Base-by-base conservation (phyloP, 2,888 invertebrate species). In the Argynnis bischoffii region DNA sequence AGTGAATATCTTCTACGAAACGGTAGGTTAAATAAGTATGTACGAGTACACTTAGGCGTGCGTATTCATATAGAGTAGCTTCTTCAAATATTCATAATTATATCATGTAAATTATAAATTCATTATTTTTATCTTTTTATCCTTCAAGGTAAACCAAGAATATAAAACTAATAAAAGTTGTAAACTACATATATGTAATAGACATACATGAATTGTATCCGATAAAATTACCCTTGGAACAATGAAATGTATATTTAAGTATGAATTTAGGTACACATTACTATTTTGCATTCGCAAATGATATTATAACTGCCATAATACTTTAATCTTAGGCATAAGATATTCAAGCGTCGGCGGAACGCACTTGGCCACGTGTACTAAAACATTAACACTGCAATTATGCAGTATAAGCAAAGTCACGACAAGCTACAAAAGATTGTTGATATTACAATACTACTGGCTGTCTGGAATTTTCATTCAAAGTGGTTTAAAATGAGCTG, bases 371-470 rank as follows among this genome's bases (percentile, higher is more conserved):
- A 81, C 79, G 80, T 81, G 79, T 79, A 73, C 72, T 66, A 54
- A 73, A 75, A 77, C 72, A 72, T 76, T 75, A 78, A 76, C 78
- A 76, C 78, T 72, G 73, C 78, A 79, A 79, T 78, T 76, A 79
- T 76, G 76, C 71, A 76, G 76, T 76, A 74, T 76, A 76, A 73
- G 76, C 77, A 74, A 76, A 81, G 79, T 77, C 77, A 75, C 76
- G 76, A 79, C 80, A 80, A 78, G 77, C 78, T 69, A 72, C 76
- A 78, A 78, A 74, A 75, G 71, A 75, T 73, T 74, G 74, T 71
- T 70, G 76, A 71, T 74, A 72, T 70, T 72, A 73, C 69, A 69
- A 69, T 73, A 71, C 69, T 71, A 68, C 74, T 75, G 72, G 72
- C 75, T 55, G 71, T 63, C 76, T 66, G 75, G 77, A 76, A 76